Base-by-base conservation (phyloP, 1,140 invertebrate species). In the Lucilia cuprina region DNA sequence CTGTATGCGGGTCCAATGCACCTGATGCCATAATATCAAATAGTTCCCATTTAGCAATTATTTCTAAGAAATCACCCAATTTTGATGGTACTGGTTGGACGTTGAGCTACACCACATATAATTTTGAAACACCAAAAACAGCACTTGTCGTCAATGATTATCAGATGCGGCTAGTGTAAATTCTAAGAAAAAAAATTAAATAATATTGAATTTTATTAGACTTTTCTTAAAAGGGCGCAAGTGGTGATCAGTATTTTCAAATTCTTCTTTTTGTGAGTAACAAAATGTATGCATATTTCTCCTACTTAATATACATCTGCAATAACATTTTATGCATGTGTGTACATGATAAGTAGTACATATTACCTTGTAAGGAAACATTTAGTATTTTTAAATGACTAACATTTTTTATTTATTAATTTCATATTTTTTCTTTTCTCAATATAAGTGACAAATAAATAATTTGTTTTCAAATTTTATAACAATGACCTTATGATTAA, bases 41-140 rank as follows among this genome's bases (percentile, higher is more conserved):
- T 25, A 35, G 93, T 94, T 94, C 94, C 89, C 92, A 91, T 84
- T 86, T 95, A 2, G 91, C 92, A 74, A 91, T 96, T 35, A 91
- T 93, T 13, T 95, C 94, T 85, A 92, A 91, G 34, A 94, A 94
- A 0, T 94, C 92, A 19, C 88, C 92, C 8, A 95, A 95, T 86
- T 95, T 95, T 84, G 92, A 93, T 84, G 95, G 94, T 2, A 92
- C 91, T 5, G 95, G 95, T 60, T 96, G 95, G 93, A 55, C 19
- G 17, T 74, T 85, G 8, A 41, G 19, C 8, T 84, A 83, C 65
- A 13, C 7, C 10, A 41, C 41, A 8, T 21, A 2, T 25, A 21
- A 74, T 25, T 74, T 30, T 74, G 70, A 74, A 74, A 74, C 41
- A 5, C 7, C 5, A 41, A 7, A 10, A 41, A 41, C 7, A 8